These are phyloP conservation scores for Spilarctia lutea DNA, from an alignment of 2,888 invertebrate genomes.

Conservation along the genomic window DNA sequence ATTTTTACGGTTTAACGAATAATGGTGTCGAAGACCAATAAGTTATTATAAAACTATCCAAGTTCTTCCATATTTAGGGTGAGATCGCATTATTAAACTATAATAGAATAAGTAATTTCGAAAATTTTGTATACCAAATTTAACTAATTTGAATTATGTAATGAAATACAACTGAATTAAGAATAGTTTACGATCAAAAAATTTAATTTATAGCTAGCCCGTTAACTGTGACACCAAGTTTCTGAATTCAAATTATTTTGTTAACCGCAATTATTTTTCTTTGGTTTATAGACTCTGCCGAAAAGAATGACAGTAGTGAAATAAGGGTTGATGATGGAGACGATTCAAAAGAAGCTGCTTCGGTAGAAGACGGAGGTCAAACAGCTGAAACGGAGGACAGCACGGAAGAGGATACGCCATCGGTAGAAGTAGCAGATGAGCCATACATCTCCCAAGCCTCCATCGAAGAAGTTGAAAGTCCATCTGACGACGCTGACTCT, in stretches of 20 bases:
- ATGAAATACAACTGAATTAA: background rate
- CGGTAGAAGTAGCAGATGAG: slow-evolving; percentile 82
- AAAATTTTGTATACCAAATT: background rate
- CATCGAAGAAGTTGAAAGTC: slow-evolving; percentile 77
- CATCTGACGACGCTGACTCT: slow-evolving; percentile 70
- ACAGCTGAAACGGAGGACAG: slow-evolving; percentile 62
- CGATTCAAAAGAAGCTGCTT: slow-evolving; percentile 78
- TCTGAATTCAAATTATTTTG: background rate
- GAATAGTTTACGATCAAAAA: background rate
- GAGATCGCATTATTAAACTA: background rate
- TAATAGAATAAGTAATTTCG: too few relatives aligned
- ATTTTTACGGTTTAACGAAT: too few relatives aligned
- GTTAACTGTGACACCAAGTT: too few relatives aligned
- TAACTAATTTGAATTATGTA: background rate
- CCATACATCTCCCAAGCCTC: slow-evolving; percentile 80
- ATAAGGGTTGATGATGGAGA: slow-evolving; percentile 71
- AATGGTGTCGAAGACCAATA: too few relatives aligned
- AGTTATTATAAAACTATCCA: background rate
- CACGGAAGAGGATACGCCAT: slow-evolving; percentile 72
- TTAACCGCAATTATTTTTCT: background rate
- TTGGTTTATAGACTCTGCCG: slow-evolving; percentile 76
- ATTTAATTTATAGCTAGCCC: background rate
- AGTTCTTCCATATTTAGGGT: background rate
- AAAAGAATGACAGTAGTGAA: slow-evolving; percentile 85
- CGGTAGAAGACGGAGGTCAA: slow-evolving; percentile 73